Evolutionary conservation across 2,797 vertebrate genomes (phyloP).

Genomic region (Oreochromis grahami): DNA sequence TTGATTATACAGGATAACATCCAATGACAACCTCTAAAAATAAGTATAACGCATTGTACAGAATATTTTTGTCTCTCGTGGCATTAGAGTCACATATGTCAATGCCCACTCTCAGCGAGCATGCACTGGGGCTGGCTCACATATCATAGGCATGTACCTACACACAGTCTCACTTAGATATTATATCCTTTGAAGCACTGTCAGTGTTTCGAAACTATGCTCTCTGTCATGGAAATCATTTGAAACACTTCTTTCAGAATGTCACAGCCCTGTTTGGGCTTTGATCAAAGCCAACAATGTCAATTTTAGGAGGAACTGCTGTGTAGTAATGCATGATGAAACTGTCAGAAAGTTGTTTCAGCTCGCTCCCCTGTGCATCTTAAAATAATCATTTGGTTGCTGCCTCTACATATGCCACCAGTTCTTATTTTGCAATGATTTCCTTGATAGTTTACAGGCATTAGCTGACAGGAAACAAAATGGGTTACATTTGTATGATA

Average conservation of each 20-base stretch:
- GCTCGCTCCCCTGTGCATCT: constrained; percentile 65
- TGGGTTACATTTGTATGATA: constrained; percentile 52
- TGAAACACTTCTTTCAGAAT: constrained; percentile 74
- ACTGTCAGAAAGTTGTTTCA: constrained; percentile 81
- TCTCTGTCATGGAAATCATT: constrained; percentile 77
- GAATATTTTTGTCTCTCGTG: neutral
- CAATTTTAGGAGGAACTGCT: constrained; percentile 75
- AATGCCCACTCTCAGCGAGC: neutral
- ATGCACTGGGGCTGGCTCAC: neutral
- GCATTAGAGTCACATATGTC: constrained; percentile 7
- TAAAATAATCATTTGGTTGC: constrained; percentile 75
- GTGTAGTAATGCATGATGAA: constrained; percentile 80
- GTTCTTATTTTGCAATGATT: constrained; percentile 35
- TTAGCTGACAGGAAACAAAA: constrained; percentile 61
- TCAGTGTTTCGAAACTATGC: constrained; percentile 66
- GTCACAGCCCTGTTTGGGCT: constrained; percentile 71
- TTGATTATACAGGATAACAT: constrained; percentile 7
- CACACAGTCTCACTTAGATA: constrained; percentile 26
- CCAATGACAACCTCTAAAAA: neutral
- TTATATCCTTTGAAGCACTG: constrained; percentile 63
- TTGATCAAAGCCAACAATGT: constrained; percentile 81
- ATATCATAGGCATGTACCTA: neutral
- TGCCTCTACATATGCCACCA: constrained; percentile 57
- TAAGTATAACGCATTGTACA: neutral
- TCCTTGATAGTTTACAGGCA: constrained; percentile 52